These are phyloP conservation scores for Neoarius graeffei DNA, from an alignment of 2,113 vertebrate species.

Conservation along the genomic window DNA sequence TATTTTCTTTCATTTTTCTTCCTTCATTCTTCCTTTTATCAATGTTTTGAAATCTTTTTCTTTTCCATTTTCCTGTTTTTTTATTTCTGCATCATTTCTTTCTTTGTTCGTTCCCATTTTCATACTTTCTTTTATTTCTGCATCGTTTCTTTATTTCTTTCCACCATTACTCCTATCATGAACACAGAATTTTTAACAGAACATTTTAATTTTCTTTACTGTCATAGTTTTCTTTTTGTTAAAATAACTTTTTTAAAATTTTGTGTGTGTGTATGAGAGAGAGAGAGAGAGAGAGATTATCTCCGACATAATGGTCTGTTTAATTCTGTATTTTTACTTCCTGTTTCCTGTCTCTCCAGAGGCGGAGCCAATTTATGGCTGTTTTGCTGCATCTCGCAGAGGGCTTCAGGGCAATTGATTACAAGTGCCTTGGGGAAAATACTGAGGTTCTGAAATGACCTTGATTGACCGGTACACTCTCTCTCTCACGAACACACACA, in stretches of 20 bases:
- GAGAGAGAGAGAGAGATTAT: background rate
- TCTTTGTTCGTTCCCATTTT: no score
- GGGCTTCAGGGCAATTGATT: conserved; percentile 26
- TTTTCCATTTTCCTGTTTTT: no score
- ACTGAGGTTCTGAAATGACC: conserved; percentile 18
- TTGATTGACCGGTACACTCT: conserved; percentile 22
- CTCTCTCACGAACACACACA: background rate
- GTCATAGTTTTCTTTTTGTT: background rate
- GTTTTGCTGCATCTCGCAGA: conserved; percentile 16
- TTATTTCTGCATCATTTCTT: no score
- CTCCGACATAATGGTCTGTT: conserved; percentile 1
- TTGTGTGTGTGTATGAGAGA: background rate
- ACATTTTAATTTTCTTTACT: background rate
- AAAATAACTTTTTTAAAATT: background rate
- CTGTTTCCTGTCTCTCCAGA: conserved; percentile 17
- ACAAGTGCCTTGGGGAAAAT: conserved; percentile 29
- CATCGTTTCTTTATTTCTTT: background rate
- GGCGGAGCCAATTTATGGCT: conserved; percentile 21
- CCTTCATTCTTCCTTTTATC: no score
- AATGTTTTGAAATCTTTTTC: no score
- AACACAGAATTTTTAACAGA: background rate
- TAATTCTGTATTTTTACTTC: conserved; percentile 10
- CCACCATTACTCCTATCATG: background rate
- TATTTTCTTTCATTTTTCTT: no score
- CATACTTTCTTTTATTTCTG: no score